A percentile compares a stretch with the other conserved stretches of the same genome.
These are phyloP conservation scores for Elephas maximus DNA, from an alignment of 2,113 vertebrate genomes.

Conservation along the genomic window DNA sequence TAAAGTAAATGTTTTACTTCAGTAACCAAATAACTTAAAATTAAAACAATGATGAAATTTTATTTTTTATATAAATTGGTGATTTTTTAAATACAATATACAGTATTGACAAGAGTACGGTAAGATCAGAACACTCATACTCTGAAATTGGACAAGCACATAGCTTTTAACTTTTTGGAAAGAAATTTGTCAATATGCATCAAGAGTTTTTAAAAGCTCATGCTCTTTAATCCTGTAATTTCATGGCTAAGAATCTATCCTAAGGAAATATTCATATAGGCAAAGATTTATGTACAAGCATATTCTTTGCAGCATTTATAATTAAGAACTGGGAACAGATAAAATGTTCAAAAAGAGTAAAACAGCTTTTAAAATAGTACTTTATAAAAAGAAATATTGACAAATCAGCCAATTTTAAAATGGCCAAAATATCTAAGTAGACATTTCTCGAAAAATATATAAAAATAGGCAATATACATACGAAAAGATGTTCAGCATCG, in stretches of 20 bases:
- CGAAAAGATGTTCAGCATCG: too few species aligned
- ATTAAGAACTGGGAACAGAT: background rate
- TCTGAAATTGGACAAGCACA: background rate
- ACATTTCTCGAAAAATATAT: too few species aligned
- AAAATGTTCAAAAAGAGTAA: background rate
- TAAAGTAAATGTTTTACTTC: background rate
- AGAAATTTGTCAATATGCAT: too few species aligned
- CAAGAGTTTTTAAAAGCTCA: background rate
- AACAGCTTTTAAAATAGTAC: background rate
- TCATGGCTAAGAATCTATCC: background rate
- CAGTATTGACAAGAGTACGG: background rate
- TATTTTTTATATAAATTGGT: background rate
- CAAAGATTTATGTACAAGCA: background rate
- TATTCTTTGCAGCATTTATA: background rate
- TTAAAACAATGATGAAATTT: background rate
- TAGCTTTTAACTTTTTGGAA: background rate
- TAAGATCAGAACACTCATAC: background rate
- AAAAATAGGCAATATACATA: too few species aligned
- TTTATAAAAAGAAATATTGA: background rate
- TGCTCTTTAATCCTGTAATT: background rate
- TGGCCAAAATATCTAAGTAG: background rate
- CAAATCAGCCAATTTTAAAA: background rate
- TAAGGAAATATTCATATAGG: background rate
- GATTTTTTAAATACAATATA: background rate
- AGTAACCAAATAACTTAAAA: background rate